Evolutionary conservation across 2,888 invertebrate genomes (phyloP), one percentile per base, ranked within the genome.

Genomic region (Oscheius sp.): DNA sequence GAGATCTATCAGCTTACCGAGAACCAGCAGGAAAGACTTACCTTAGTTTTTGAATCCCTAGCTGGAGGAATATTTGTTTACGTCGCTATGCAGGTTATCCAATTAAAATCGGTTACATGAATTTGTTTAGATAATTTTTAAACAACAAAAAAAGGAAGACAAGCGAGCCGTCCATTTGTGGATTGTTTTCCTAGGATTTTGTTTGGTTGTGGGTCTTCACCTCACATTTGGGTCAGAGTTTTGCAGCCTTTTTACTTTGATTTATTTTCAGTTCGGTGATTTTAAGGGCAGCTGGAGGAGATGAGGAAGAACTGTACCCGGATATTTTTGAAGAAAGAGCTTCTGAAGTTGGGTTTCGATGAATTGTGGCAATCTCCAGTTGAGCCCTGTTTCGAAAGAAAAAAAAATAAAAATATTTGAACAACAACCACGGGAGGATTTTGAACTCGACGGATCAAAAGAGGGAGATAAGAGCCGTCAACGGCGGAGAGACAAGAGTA

Each of bases 271-370:
- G 66, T 5, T 49, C 66, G n/a, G 49, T 66, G 5, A 49, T 49
- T 29, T 27, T 66, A n/a, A 46, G 66, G 2, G 66, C 66, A 7
- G 66, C 66, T 27, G 66, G 66, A 16, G 66, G 66, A 16, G 66
- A 66, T 16, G 66, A 66, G 21, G 66, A 66, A 52, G 52, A 49
- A 25, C 29, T 49, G 2, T 66, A 66, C 25, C 66, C 66, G 29
- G 66, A 66, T 7, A 13, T 52, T 7, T 66, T 66, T 63, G 63
- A 58, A 27, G 27, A 58, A 49, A 3, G 49, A 53, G 53, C 0
- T 23, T 21, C 53, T 23, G 25, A 53, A n/a, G n/a, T n/a, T n/a
- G n/a, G n/a, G n/a, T n/a, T n/a, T n/a, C n/a, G n/a, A n/a, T n/a
- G n/a, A n/a, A n/a, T n/a, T n/a, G n/a, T n/a, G n/a, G n/a, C n/a